These are phyloP conservation scores for Nerophis lumbriciformis DNA, from an alignment of 2,113 vertebrate genomes.

Conservation along the genomic window DNA sequence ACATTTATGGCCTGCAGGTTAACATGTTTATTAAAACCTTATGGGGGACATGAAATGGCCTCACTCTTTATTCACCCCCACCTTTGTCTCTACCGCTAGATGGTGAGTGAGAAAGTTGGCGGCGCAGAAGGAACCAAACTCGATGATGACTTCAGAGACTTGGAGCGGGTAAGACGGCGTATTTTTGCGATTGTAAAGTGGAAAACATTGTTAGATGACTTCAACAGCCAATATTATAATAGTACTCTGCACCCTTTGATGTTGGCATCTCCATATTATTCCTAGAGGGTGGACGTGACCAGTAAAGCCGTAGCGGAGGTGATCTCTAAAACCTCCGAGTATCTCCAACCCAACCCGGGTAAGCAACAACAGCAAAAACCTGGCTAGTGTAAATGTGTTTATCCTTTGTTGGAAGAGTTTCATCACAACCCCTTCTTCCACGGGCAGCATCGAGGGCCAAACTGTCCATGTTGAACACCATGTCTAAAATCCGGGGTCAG, in stretches of 20 bases:
- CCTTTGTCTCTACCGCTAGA: constrained; percentile 57
- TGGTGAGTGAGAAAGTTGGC: constrained; percentile 96
- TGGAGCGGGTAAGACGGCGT: constrained; percentile 82
- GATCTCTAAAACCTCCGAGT: constrained; percentile 92
- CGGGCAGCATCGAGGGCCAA: constrained; percentile 89
- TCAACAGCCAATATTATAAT: background rate
- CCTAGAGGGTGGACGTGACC: constrained; percentile 95
- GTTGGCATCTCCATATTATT: constrained; percentile 29
- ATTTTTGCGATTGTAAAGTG: constrained; percentile 3
- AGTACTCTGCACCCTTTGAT: background rate
- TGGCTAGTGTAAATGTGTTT: background rate
- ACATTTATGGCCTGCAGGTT: background rate
- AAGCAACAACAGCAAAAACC: constrained; percentile 20
- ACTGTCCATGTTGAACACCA: constrained; percentile 94
- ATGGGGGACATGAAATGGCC: constrained; percentile 20
- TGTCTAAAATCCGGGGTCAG: constrained; percentile 97
- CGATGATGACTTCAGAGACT: constrained; percentile 93
- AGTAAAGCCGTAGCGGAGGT: constrained; percentile 93
- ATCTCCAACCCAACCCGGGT: constrained; percentile 98
- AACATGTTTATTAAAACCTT: constrained; percentile 16
- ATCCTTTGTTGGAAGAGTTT: background rate
- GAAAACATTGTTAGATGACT: background rate
- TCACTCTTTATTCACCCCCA: constrained; percentile 1
- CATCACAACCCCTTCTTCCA: background rate
- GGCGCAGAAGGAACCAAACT: constrained; percentile 96